Conservation (phyloP, 2,888 invertebrate genomes). For the Leptopilina syphax region DNA sequence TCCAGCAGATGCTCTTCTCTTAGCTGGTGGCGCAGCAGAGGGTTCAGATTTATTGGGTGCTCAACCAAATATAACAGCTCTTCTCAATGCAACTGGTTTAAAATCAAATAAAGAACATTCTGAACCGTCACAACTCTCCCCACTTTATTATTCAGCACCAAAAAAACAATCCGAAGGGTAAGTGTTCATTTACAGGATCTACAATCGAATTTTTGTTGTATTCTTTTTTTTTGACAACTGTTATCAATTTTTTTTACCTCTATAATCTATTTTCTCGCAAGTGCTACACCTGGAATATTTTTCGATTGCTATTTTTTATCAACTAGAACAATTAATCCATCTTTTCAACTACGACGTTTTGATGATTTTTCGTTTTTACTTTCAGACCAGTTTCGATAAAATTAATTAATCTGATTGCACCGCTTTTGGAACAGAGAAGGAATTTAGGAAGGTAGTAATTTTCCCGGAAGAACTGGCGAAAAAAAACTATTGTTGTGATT, state of each 20-base stretch:
- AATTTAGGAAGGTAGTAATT: background rate
- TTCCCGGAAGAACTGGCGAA: too few species aligned
- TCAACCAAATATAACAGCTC: slow-evolving; percentile 38
- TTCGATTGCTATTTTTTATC: too few species aligned
- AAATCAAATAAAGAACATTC: slow-evolving; percentile 47
- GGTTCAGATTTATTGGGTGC: slow-evolving; percentile 24
- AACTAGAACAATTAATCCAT: too few species aligned
- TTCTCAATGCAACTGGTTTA: slow-evolving; percentile 44
- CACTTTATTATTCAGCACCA: background rate
- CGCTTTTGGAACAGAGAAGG: slow-evolving; percentile 18
- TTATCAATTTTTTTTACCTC: too few species aligned
- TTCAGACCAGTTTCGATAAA: slow-evolving; percentile 34
- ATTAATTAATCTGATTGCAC: slow-evolving; percentile 32
- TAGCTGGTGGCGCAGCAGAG: slow-evolving; percentile 78
- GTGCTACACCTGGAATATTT: too few species aligned
- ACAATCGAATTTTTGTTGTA: too few species aligned
- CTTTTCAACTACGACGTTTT: too few species aligned
- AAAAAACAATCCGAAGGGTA: slow-evolving; percentile 10
- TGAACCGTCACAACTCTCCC: background rate
- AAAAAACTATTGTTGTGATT: too few species aligned
- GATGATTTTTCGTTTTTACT: background rate
- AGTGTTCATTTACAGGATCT: background rate
- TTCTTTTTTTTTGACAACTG: too few species aligned
- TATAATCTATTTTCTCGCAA: too few species aligned
- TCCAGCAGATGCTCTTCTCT: slow-evolving; percentile 81